Evolutionary conservation across 92 coral and sea anemone genomes (phyloP), one percentile per base, ranked within the genome.

Genomic region (Epizoanthus scotinus): DNA sequence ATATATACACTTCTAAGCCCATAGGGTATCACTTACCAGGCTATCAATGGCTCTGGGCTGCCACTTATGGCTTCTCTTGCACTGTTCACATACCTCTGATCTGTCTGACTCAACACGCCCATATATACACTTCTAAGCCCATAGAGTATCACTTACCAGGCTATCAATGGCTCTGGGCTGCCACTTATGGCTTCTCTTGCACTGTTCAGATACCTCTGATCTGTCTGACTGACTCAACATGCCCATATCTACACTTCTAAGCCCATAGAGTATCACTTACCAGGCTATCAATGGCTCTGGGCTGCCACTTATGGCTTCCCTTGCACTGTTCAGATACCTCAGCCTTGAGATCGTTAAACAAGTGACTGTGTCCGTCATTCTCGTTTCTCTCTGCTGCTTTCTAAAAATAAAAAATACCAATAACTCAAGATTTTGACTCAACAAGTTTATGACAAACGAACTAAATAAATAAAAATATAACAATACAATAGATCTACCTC

Each of bases 121-220:
- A 31, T 31, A 31, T 31, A 31, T 44, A 44, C 1, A 44, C 50
- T 44, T 44, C 50, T 44, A 44, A 44, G 2, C 50, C 8, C 8
- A 8, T 8, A 10, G 50, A 7, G 7, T 44, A 54, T 8, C 5
- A 26, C 93, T 87, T 58, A 95, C 99, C 92, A 95, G 67, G 63
- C 99, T 95, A 67, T 95, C 98, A 12, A 85, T 87, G 12, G 99
- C 99, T 85, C 91, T 94, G 10, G 94, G 89, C 29, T 93, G 96
- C 99, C 99, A 95, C 50, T 87, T 89, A 67, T 95, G 99, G 64
- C 93, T 93, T 38, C 86, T 71, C 38, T 86, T 93, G 71, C 99
- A 95, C 70, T 95, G 93, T 31, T 67, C 82, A 14, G 94, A 87
- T 7, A 95, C 90, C 24, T 90, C 89, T 3, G 88, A 73, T 78